Evolutionary conservation across 2,888 invertebrate species (phyloP).

Genomic region (Tromatobia lineatoria): DNA sequence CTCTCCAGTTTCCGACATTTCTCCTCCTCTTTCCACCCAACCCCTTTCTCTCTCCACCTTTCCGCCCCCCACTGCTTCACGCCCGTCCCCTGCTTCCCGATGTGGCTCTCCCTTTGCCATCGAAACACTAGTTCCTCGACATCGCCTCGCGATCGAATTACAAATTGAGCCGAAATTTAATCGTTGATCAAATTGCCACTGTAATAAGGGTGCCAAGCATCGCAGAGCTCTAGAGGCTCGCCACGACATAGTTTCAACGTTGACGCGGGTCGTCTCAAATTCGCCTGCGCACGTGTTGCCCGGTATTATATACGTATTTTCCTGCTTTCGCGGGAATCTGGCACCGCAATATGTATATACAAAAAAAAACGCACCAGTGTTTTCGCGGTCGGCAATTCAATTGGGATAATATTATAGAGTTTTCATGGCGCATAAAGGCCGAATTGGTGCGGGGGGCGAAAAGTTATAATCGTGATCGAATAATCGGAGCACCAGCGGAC

Average conservation of each 20-base stretch:
- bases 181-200: slow-evolving; percentile 52
- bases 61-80: background rate
- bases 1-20: too few relatives aligned
- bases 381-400: background rate
- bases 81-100: background rate
- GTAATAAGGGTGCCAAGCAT: slow-evolving; percentile 28
- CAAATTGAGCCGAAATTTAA: slow-evolving; percentile 66
- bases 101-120: slow-evolving; percentile 9
- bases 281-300: background rate
- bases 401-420: background rate
- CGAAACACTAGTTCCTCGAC: slow-evolving; percentile 31
- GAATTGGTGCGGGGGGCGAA: background rate
- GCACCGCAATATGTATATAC: too few relatives aligned
- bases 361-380: slow-evolving; percentile 11
- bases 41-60: slow-evolving; percentile 6
- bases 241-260: slow-evolving; percentile 20
- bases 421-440: background rate
- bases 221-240: background rate
- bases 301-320: slow-evolving; percentile 30
- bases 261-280: background rate
- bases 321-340: background rate
- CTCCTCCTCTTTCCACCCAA: too few relatives aligned
- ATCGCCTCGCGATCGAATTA: slow-evolving; percentile 57
- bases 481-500: slow-evolving; percentile 21
- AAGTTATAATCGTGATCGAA: slow-evolving; percentile 46